Percentiles rank a stretch among this genome's conserved stretches.
These are phyloP conservation scores for Drosophila formosana DNA, from an alignment of 2,888 invertebrate species.

Conservation along the genomic window DNA sequence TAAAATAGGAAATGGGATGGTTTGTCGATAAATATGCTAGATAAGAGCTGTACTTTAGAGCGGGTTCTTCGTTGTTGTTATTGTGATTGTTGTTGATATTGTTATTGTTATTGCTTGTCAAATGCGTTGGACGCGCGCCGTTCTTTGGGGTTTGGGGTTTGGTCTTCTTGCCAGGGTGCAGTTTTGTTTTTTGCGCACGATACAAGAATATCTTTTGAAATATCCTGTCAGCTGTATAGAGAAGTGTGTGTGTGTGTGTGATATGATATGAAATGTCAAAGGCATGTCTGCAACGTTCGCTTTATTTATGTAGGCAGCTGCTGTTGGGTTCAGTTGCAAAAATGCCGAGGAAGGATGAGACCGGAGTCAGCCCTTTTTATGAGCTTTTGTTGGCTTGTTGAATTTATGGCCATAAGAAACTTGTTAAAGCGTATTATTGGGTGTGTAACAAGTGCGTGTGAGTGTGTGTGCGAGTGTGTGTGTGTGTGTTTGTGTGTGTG, in stretches of 20 bases:
- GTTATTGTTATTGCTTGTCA: conserved; percentile 46
- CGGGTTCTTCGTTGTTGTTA: conserved; percentile 17
- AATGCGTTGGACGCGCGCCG: conserved; percentile 28
- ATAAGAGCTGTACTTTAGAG: conserved; percentile 36
- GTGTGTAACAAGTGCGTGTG: conserved; percentile 73
- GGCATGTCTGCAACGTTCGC: conserved; percentile 65
- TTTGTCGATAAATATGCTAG: conserved; percentile 48
- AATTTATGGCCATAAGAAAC: conserved; percentile 81
- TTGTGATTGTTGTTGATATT: conserved; percentile 8
- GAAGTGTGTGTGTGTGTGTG: conserved; percentile 18
- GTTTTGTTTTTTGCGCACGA: conserved; percentile 38
- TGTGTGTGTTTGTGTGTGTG: conserved; percentile 64
- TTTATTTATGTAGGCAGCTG: conserved; percentile 72
- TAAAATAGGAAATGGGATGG: conserved; percentile 40
- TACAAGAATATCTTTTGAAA: conserved; percentile 46
- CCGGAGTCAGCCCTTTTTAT: conserved; percentile 69
- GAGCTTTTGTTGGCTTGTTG: conserved; percentile 78
- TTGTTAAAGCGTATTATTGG: conserved; percentile 80
- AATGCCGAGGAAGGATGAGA: conserved; percentile 41
- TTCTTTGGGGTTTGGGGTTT: conserved; percentile 2
- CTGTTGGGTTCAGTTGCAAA: conserved; percentile 61
- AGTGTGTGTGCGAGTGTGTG: conserved; percentile 31
- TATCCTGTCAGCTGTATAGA: conserved; percentile 33
- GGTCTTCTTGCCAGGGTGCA: conserved; percentile 30
- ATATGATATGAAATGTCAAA: conserved; percentile 74